phyloP scores from a whole-genome alignment of 2,888 invertebrate species.

The Epistrophe eligans region DNA sequence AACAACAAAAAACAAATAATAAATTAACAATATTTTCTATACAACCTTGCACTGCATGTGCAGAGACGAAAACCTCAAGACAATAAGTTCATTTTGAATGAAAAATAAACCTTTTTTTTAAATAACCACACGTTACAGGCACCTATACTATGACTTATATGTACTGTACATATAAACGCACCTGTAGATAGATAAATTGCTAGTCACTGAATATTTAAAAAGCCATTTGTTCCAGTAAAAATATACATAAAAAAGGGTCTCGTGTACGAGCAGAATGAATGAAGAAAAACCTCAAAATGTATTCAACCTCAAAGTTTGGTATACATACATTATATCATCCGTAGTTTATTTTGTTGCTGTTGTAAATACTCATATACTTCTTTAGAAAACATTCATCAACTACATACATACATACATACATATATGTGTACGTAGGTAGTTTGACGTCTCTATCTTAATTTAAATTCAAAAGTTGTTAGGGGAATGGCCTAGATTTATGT shows the following conservation, averaged over 20 bases:
- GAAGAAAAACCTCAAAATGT: constrained; percentile 31
- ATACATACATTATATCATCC: not conserved
- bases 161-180: constrained; percentile 1
- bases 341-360: not conserved
- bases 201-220: constrained; percentile 19
- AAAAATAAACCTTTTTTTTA: not conserved
- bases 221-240: constrained; percentile 2
- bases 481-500: constrained; percentile 16
- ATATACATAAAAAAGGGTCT: constrained; percentile 15
- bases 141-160: not conserved
- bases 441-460: not conserved
- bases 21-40: no score
- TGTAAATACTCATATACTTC: not conserved
- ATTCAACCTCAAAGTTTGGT: constrained; percentile 8
- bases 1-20: no score
- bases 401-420: not conserved
- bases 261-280: constrained; percentile 8
- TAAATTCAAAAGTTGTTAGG: constrained; percentile 19
- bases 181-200: not conserved
- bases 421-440: not conserved
- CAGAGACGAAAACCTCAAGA: not conserved
- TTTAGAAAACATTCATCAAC: not conserved
- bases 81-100: constrained; percentile 1
- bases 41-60: no score
- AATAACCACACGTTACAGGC: not conserved